Evolutionary conservation across 2,888 invertebrate genomes (phyloP).

Genomic region (Lasioglossum leucozonium): DNA sequence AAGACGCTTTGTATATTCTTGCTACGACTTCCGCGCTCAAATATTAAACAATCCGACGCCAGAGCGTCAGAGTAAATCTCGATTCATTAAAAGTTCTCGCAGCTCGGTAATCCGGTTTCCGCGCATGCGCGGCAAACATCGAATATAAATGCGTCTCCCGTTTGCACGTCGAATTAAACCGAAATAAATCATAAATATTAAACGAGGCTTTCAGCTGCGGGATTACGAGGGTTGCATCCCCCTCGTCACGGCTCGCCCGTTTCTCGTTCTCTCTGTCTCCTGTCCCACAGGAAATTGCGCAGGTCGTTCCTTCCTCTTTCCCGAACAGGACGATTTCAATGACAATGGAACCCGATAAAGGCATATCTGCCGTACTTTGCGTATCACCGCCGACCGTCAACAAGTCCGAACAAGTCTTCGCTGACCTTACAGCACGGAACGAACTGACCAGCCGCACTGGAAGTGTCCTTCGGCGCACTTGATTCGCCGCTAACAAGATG

Average conservation of each 20-base stretch:
- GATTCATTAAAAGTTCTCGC: slow-evolving; percentile 13
- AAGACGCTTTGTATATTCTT: background rate
- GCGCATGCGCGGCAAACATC: slow-evolving; percentile 39
- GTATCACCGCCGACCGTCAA: slow-evolving; percentile 57
- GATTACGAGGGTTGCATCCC: slow-evolving; percentile 80
- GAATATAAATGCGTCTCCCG: slow-evolving; percentile 78
- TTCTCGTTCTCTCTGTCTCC: slow-evolving; percentile 39
- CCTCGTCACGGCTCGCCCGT: slow-evolving; percentile 38
- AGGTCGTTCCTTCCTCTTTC: slow-evolving; percentile 72
- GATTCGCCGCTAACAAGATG: slow-evolving; percentile 5
- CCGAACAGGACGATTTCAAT: slow-evolving; percentile 78
- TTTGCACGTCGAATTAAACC: slow-evolving; percentile 84
- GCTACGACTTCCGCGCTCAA: background rate
- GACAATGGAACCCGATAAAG: slow-evolving; percentile 76
- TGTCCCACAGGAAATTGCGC: slow-evolving; percentile 79
- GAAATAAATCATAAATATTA: slow-evolving; percentile 85
- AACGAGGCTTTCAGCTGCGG: slow-evolving; percentile 83
- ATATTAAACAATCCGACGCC: slow-evolving; percentile 4
- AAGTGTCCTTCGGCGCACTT: slow-evolving; percentile 12
- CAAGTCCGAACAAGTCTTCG: slow-evolving; percentile 22
- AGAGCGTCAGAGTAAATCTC: background rate
- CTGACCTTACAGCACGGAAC: slow-evolving; percentile 46
- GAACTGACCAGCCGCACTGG: background rate
- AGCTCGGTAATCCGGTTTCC: slow-evolving; percentile 32
- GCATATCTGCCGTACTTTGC: slow-evolving; percentile 48